These are phyloP conservation scores for Cacoxenus indagator DNA, from an alignment of 2,888 invertebrate species.

Conservation along the genomic window DNA sequence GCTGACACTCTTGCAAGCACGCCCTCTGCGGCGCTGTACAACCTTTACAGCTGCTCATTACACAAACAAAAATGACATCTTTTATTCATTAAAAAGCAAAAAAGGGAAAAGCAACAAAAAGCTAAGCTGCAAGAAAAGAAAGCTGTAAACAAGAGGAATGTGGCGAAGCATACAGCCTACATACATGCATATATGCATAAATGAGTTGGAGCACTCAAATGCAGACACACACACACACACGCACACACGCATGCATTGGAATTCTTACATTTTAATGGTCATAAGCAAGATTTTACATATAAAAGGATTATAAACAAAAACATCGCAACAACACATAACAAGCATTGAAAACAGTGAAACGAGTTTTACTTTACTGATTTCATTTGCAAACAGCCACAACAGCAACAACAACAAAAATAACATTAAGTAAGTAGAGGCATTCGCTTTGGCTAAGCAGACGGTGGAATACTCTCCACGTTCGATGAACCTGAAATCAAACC, in stretches of 20 bases:
- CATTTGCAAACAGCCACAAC: constrained; percentile 42
- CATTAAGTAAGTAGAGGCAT: no score
- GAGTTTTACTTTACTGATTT: constrained; percentile 63
- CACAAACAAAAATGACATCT: constrained; percentile 55
- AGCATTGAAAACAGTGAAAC: constrained; percentile 61
- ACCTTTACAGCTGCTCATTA: neutral
- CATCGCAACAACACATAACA: constrained; percentile 15
- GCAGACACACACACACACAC: neutral
- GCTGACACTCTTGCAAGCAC: neutral
- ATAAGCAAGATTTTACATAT: constrained; percentile 55
- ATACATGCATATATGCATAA: neutral
- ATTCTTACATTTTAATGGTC: constrained; percentile 61
- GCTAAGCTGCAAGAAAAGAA: constrained; percentile 44
- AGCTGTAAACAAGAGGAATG: constrained; percentile 24
- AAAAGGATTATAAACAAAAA: neutral
- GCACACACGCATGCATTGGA: constrained; percentile 34
- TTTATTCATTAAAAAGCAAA: constrained; percentile 57
- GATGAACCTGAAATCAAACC: no score
- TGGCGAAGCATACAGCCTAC: constrained; percentile 2
- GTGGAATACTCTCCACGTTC: no score
- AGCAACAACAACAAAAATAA: neutral
- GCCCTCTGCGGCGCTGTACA: neutral
- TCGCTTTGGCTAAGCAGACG: no score
- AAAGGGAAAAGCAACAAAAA: constrained; percentile 34
- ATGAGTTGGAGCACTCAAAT: no score